Percentiles rank a stretch among this genome's conserved stretches.
Evolutionary conservation across 2,888 invertebrate species (phyloP).

Genomic region (Leucophenga maculata): DNA sequence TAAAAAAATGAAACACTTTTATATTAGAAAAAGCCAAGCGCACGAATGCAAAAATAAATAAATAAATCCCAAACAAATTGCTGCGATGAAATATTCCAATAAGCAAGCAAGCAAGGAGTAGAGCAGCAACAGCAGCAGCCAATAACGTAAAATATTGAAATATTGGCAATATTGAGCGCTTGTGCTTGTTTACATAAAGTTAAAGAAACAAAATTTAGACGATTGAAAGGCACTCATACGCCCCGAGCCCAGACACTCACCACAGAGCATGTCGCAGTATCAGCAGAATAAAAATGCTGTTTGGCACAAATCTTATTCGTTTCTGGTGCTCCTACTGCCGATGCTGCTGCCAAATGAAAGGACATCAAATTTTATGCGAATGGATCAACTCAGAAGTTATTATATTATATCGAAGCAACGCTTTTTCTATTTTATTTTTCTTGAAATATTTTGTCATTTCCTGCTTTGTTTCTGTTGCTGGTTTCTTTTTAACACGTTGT

Average conservation of each 20-base stretch:
- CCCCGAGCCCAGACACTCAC: conserved; percentile 41
- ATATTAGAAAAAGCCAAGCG: too few species aligned
- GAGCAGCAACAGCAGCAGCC: too few species aligned
- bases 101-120: too few species aligned
- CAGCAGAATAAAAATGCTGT: conserved; percentile 26
- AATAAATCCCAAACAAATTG: too few species aligned
- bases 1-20: too few species aligned
- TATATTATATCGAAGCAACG: not conserved
- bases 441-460: not conserved
- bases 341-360: conserved; percentile 18
- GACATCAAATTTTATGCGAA: conserved; percentile 54
- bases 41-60: too few species aligned
- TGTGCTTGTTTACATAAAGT: not conserved
- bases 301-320: conserved; percentile 39
- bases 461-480: not conserved
- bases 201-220: not conserved
- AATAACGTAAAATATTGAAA: not conserved
- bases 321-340: too few species aligned
- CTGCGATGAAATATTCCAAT: too few species aligned
- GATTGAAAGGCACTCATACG: conserved; percentile 27
- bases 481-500: not conserved
- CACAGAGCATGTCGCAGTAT: conserved; percentile 44
- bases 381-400: conserved; percentile 50
- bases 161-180: conserved; percentile 1
- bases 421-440: too few species aligned